Percentiles rank a stretch among this genome's conserved stretches.
These are phyloP conservation scores for Hepsetus odoe DNA, from an alignment of 2,113 vertebrate genomes.

Conservation along the genomic window DNA sequence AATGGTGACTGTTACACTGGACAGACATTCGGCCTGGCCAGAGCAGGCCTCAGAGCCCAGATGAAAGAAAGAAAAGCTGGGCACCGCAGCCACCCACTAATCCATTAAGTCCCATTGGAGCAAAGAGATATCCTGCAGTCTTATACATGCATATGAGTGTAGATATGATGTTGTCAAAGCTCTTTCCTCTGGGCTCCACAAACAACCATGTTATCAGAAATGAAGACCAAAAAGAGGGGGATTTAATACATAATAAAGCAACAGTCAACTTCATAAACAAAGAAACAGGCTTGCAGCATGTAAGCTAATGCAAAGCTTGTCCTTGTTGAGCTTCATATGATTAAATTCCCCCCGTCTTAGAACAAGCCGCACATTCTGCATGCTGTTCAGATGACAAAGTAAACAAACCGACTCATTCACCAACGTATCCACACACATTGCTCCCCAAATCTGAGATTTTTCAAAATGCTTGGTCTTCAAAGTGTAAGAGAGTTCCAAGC, in stretches of 20 bases:
- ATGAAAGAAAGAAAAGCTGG: constrained; percentile 63
- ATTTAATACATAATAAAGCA: constrained; percentile 71
- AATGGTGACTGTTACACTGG: constrained; percentile 68
- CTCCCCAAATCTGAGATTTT: constrained; percentile 82
- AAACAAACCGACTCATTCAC: constrained; percentile 65
- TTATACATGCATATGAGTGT: not conserved
- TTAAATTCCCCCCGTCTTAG: constrained; percentile 73
- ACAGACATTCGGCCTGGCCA: constrained; percentile 60
- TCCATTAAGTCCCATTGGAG: constrained; percentile 5
- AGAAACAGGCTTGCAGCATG: constrained; percentile 2
- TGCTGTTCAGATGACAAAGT: constrained; percentile 68
- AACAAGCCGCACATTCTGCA: constrained; percentile 66
- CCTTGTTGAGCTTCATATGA: constrained; percentile 57
- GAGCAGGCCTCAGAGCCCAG: constrained; percentile 67
- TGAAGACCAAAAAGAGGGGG: constrained; percentile 66
- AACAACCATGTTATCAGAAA: constrained; percentile 63
- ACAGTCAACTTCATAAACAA: constrained; percentile 1
- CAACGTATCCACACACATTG: constrained; percentile 74
- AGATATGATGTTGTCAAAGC: not conserved
- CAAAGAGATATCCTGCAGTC: not conserved
- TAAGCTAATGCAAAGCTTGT: not conserved
- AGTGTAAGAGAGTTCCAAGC: constrained; percentile 26
- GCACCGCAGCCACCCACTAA: constrained; percentile 18
- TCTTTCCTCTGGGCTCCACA: constrained; percentile 76
- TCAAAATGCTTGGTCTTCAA: constrained; percentile 45